These are phyloP conservation scores for Nymphalis polychloros DNA, from an alignment of 2,888 invertebrate species.

Conservation along the genomic window DNA sequence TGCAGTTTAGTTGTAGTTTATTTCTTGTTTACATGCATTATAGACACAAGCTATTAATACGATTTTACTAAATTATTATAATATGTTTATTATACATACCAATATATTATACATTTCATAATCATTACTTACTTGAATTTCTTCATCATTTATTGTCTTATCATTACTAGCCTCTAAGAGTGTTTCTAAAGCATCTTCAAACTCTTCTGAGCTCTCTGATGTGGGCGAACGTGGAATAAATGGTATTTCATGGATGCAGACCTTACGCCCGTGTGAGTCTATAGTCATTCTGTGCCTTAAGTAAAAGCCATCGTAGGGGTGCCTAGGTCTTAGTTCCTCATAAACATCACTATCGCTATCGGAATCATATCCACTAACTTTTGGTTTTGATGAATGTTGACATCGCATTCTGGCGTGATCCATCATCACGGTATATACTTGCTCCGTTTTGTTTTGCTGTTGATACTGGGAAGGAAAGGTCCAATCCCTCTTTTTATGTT, in stretches of 20 bases:
- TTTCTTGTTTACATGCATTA: conserved; percentile 12
- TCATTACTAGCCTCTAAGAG: conserved; percentile 36
- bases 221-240: conserved; percentile 56
- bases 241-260: conserved; percentile 73
- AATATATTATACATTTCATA: conserved; percentile 34
- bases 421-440: conserved; percentile 55
- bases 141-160: conserved; percentile 46
- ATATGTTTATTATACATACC: conserved; percentile 41
- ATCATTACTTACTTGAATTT: conserved; percentile 64
- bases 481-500: conserved; percentile 13
- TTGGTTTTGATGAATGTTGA: conserved; percentile 43
- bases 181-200: conserved; percentile 46
- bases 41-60: conserved; percentile 16
- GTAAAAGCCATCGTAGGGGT: conserved; percentile 77
- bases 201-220: conserved; percentile 54
- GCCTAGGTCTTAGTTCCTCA: conserved; percentile 66
- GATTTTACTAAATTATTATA: conserved; percentile 41
- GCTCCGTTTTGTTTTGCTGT: conserved; percentile 41
- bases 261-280: conserved; percentile 67
- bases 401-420: conserved; percentile 48
- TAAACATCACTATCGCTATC: conserved; percentile 57
- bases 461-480: conserved; percentile 24
- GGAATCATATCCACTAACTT: conserved; percentile 57
- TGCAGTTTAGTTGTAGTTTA: conserved; percentile 46
- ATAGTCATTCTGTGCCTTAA: conserved; percentile 68